phyloP scores from a whole-genome alignment of 1,140 invertebrate species.

The Orchesella cincta region DNA sequence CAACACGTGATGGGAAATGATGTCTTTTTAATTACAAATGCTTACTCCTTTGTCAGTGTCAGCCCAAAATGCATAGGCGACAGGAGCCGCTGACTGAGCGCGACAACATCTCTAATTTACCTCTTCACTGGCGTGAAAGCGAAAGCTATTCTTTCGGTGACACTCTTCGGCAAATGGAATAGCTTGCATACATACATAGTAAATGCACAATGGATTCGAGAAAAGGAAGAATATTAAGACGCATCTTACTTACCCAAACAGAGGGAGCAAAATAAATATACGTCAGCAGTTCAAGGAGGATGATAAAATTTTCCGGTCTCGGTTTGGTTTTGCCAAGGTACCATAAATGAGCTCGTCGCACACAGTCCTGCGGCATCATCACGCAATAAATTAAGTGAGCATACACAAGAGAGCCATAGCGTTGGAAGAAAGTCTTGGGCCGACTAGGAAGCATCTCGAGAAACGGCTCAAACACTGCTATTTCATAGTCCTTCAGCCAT shows the following conservation, averaged over 20 bases:
- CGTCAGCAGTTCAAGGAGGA: conserved; percentile 33
- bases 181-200: no score
- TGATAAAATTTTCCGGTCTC: conserved; percentile 39
- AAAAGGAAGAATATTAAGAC: no score
- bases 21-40: conserved; percentile 12
- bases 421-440: conserved; percentile 3
- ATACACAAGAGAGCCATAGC: conserved; percentile 26
- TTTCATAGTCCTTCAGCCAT: conserved; percentile 11
- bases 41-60: conserved; percentile 12
- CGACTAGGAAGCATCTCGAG: conserved; percentile 13
- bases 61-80: no score
- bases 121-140: no score
- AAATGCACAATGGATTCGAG: no score
- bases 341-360: not conserved
- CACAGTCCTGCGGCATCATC: not conserved
- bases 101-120: no score
- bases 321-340: conserved; percentile 4
- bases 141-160: no score
- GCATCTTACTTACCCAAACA: conserved; percentile 7
- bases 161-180: no score
- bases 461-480: conserved; percentile 1
- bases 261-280: conserved; percentile 32
- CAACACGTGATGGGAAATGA: not conserved
- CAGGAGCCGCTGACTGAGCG: no score
- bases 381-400: conserved; percentile 10